Evolutionary conservation across 2,113 vertebrate species (phyloP).

Genomic region (Rhodinocichla rosea): DNA sequence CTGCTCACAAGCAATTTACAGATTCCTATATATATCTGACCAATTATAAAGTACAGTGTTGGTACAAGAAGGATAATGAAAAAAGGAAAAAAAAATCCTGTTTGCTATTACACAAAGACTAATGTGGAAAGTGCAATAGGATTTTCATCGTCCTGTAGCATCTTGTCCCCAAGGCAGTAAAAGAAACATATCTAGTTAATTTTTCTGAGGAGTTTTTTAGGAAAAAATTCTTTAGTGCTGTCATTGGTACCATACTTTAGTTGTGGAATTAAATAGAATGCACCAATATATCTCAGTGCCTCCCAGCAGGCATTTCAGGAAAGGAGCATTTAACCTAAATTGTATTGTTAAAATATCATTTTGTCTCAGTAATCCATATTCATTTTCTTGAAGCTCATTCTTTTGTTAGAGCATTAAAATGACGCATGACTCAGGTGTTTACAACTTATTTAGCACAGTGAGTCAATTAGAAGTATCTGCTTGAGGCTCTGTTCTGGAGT

Average conservation of each 20-base stretch:
- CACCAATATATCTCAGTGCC: not conserved
- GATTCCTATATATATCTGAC: rapidly evolving
- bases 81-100: not conserved
- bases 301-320: not conserved
- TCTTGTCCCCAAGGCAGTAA: not conserved
- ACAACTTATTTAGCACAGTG: not conserved
- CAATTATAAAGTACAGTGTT: not conserved
- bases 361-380: not conserved
- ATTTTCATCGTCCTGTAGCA: not conserved
- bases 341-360: not conserved
- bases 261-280: not conserved
- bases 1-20: not conserved
- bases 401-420: not conserved
- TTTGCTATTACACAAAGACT: not conserved
- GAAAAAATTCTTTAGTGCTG: not conserved
- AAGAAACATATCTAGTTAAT: not conserved
- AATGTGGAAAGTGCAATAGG: not conserved
- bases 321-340: not conserved
- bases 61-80: not conserved
- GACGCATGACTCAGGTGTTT: not conserved
- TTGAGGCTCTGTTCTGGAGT: not conserved
- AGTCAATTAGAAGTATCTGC: not conserved
- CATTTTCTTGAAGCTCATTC: not conserved
- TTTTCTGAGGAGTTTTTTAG: not conserved
- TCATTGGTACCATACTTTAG: not conserved